phyloP scores from a whole-genome alignment of 2,113 vertebrate species.

The Otolemur garnettii region DNA sequence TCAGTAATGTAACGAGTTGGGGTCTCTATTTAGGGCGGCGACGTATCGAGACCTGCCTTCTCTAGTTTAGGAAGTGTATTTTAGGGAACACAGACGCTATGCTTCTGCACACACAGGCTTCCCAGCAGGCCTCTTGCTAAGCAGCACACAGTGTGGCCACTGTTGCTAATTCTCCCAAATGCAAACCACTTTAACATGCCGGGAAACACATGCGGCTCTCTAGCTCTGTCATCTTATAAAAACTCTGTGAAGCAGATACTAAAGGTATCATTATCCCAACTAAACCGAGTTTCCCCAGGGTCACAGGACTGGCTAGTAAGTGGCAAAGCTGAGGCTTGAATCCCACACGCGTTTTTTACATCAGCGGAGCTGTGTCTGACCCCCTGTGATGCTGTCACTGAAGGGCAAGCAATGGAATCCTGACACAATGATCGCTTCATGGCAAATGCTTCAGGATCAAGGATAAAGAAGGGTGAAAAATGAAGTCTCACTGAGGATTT shows the following conservation, averaged over 20 bases:
- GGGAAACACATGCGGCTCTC: too few species aligned
- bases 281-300: background rate
- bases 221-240: background rate
- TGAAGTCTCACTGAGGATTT: background rate
- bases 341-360: background rate
- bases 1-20: background rate
- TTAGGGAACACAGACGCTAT: background rate
- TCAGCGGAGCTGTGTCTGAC: background rate
- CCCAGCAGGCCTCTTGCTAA: too few species aligned
- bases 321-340: background rate
- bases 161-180: fast-evolving
- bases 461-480: background rate
- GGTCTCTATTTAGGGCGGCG: background rate
- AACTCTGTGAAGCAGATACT: background rate
- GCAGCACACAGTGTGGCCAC: fast-evolving
- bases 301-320: background rate
- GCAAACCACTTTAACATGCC: fast-evolving
- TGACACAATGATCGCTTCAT: background rate
- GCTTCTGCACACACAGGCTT: background rate
- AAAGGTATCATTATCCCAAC: background rate
- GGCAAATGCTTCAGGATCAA: background rate
- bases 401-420: background rate
- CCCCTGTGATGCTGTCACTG: background rate
- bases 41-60: background rate
- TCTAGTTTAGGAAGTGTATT: background rate